Conservation (phyloP, 2,797 vertebrate species). For the Myripristis murdjan region DNA sequence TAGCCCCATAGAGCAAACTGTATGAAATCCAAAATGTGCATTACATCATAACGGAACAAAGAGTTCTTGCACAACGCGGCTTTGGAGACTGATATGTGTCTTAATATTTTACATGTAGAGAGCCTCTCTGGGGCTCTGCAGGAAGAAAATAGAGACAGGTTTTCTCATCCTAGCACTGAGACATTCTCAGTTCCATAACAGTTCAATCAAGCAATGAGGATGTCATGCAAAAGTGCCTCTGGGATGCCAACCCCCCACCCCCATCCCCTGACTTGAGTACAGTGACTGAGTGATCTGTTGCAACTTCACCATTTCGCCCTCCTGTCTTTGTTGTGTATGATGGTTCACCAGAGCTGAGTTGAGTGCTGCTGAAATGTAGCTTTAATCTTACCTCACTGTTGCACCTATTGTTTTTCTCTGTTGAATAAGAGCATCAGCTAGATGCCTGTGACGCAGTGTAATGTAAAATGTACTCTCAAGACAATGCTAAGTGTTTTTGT, state of each 20-base stretch:
- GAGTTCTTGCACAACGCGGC: too few species aligned
- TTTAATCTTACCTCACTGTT: not conserved
- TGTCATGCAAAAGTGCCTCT: constrained; percentile 36
- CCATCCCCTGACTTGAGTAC: constrained; percentile 21
- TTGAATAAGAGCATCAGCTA: not conserved
- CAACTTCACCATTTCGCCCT: constrained; percentile 5
- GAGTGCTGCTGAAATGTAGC: not conserved
- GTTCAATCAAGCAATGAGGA: too few species aligned
- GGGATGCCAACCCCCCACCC: constrained; percentile 24
- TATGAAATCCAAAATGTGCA: not conserved
- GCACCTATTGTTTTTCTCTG: not conserved
- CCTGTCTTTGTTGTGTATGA: not conserved
- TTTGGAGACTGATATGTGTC: too few species aligned
- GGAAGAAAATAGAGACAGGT: too few species aligned
- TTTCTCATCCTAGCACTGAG: too few species aligned
- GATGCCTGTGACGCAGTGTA: not conserved
- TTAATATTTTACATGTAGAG: too few species aligned
- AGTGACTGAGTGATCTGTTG: constrained; percentile 33
- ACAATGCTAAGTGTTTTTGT: constrained; percentile 7
- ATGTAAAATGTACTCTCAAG: not conserved
- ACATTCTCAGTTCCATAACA: too few species aligned
- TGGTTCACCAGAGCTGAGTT: not conserved
- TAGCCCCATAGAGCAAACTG: not conserved
- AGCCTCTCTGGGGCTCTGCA: too few species aligned
- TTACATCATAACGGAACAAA: not conserved